Conservation (phyloP, 1,140 invertebrate species). For the Oryzaephilus surinamensis region DNA sequence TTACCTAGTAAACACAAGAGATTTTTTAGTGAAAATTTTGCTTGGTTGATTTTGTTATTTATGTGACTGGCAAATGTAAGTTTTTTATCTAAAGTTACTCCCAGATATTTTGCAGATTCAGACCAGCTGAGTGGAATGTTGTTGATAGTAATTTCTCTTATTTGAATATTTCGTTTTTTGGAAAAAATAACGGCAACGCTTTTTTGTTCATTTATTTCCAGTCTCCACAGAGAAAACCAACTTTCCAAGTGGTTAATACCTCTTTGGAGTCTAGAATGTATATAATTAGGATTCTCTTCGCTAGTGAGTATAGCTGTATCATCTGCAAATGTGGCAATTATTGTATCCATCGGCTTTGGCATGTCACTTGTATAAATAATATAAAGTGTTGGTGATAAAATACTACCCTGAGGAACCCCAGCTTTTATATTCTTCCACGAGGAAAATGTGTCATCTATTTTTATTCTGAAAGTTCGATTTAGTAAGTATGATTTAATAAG, state of each 20-base stretch:
- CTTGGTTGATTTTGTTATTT: neutral
- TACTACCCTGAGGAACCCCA: conserved; percentile 24
- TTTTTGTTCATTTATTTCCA: conserved; percentile 5
- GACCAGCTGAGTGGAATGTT: neutral
- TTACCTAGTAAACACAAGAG: neutral
- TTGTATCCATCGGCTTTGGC: conserved; percentile 12
- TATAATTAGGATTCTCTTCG: neutral
- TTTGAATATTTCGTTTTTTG: conserved; percentile 1
- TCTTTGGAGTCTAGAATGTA: conserved; percentile 1
- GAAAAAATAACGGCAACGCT: conserved; percentile 1
- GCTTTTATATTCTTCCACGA: conserved; percentile 9
- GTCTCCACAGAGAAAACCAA: conserved; percentile 3
- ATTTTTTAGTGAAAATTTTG: neutral
- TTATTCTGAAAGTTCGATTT: conserved; percentile 19
- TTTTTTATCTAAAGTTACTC: conserved; percentile 3
- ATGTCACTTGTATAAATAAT: conserved; percentile 19
- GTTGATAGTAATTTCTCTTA: neutral
- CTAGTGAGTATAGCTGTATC: conserved; percentile 15
- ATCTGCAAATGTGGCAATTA: conserved; percentile 21
- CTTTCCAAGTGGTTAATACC: neutral
- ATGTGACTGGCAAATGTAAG: conserved; percentile 3
- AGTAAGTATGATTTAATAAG: conserved; percentile 13
- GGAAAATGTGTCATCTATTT: conserved; percentile 8
- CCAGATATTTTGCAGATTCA: conserved; percentile 5
- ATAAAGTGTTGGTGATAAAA: conserved; percentile 18